Evolutionary conservation across 2,888 invertebrate species (phyloP).

Genomic region (Rhogogaster chlorosoma): DNA sequence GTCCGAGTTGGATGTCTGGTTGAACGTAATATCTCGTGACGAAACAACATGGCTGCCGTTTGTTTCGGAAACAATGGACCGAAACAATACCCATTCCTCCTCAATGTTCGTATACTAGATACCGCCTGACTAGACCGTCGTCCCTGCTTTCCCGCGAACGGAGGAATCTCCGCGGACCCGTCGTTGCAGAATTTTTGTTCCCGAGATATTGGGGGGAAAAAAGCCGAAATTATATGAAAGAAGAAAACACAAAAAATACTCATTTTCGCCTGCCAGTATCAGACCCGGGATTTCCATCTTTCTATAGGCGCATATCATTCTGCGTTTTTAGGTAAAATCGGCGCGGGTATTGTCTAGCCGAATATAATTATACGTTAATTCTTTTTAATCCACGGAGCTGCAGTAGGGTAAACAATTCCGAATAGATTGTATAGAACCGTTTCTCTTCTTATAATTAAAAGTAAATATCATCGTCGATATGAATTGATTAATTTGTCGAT

Average conservation of each 20-base stretch:
- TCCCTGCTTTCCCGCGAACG: conserved; percentile 50
- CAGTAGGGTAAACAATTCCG: conserved; percentile 1
- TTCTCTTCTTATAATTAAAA: conserved; percentile 18
- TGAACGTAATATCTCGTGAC: conserved; percentile 74
- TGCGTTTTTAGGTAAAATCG: background rate
- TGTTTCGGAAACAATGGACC: conserved; percentile 76
- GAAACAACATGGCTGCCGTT: conserved; percentile 76
- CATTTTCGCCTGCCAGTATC: background rate
- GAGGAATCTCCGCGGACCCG: conserved; percentile 17
- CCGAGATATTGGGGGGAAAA: conserved; percentile 18
- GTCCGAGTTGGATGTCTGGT: conserved; percentile 65
- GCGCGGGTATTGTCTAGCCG: background rate
- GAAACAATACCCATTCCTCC: conserved; percentile 74
- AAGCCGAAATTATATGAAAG: conserved; percentile 1
- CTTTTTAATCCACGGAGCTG: background rate
- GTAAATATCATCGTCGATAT: conserved; percentile 37
- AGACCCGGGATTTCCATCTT: background rate
- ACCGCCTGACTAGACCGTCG: conserved; percentile 43
- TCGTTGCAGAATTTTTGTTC: conserved; percentile 15
- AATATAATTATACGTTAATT: background rate
- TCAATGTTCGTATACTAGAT: conserved; percentile 56
- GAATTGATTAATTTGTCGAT: conserved; percentile 31
- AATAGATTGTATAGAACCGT: background rate
- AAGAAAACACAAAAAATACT: background rate
- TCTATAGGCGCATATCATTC: background rate